Percentiles rank a stretch among this genome's conserved stretches.
Conservation (phyloP, 2,888 invertebrate species). For the Sabellastarte sp. region DNA sequence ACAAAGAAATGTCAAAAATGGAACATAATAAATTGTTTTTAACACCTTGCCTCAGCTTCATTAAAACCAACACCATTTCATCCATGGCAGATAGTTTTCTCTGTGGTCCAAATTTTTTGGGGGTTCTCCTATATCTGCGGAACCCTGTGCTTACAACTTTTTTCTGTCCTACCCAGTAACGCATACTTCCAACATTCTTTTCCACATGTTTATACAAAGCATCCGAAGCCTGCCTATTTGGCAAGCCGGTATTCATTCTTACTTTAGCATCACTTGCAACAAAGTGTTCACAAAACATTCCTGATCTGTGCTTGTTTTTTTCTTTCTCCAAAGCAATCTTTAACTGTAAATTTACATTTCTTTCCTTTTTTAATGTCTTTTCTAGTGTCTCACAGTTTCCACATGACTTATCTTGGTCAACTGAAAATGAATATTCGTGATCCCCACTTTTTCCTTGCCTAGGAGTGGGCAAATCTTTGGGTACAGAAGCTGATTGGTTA, state of each 20-base stretch:
- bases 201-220: constrained; percentile 5
- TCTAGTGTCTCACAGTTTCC: not conserved
- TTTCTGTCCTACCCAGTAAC: constrained; percentile 11
- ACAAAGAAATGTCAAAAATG: not conserved
- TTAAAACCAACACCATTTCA: constrained; percentile 13
- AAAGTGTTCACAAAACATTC: not conserved
- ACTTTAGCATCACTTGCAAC: constrained; percentile 4
- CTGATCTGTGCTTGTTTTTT: not conserved
- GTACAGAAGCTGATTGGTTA: not conserved
- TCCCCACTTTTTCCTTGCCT: too few species aligned
- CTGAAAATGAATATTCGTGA: too few species aligned
- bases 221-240: constrained; percentile 10
- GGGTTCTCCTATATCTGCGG: not conserved
- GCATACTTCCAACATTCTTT: constrained; percentile 8
- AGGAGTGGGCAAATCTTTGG: not conserved
- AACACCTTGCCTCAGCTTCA: constrained; percentile 13
- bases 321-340: not conserved
- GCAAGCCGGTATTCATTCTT: constrained; percentile 9
- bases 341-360: not conserved
- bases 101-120: constrained; percentile 13
- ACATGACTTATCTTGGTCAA: not conserved
- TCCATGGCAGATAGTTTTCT: constrained; percentile 6
- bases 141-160: not conserved
- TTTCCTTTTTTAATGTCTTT: not conserved
- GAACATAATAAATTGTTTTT: constrained; percentile 5